Evolutionary conservation across 2,113 vertebrate species (phyloP).

Genomic region (Anhinga anhinga): DNA sequence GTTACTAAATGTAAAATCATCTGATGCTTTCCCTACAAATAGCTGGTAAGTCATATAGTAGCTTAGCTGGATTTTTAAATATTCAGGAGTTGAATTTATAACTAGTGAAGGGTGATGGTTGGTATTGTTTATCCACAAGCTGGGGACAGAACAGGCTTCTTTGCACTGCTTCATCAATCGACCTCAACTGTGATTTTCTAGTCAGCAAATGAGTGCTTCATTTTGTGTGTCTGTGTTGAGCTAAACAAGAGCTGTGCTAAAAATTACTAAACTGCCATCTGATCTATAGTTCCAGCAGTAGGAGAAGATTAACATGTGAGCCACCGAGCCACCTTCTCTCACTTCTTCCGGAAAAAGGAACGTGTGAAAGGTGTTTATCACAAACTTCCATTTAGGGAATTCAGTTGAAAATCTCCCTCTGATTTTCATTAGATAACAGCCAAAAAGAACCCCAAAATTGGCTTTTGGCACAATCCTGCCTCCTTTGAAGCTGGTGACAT

Average conservation of each 20-base stretch:
- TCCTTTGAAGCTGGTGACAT: background rate
- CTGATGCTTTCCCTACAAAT: constrained; percentile 33
- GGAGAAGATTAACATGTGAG: constrained; percentile 47
- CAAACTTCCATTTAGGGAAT: background rate
- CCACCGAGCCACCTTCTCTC: constrained; percentile 25
- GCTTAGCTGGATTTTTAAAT: constrained; percentile 72
- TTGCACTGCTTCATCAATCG: constrained; percentile 79
- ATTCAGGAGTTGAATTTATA: constrained; percentile 68
- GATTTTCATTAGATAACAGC: background rate
- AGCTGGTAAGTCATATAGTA: constrained; percentile 57
- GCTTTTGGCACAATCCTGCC: background rate
- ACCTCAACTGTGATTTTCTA: constrained; percentile 80
- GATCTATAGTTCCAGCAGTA: constrained; percentile 61
- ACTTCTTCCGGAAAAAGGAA: constrained; percentile 5
- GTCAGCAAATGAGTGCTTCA: constrained; percentile 78
- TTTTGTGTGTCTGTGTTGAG: constrained; percentile 65
- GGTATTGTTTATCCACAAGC: constrained; percentile 67
- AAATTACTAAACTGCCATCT: constrained; percentile 69
- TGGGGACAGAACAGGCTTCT: constrained; percentile 78
- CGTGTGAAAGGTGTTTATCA: constrained; percentile 42
- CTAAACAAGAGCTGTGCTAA: constrained; percentile 60
- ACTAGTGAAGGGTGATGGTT: constrained; percentile 74
- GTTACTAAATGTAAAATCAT: constrained; percentile 68
- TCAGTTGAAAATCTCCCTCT: background rate
- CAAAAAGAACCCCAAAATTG: background rate